Conservation (phyloP, 2,797 vertebrate species). For the Mionectes olivaceus region DNA sequence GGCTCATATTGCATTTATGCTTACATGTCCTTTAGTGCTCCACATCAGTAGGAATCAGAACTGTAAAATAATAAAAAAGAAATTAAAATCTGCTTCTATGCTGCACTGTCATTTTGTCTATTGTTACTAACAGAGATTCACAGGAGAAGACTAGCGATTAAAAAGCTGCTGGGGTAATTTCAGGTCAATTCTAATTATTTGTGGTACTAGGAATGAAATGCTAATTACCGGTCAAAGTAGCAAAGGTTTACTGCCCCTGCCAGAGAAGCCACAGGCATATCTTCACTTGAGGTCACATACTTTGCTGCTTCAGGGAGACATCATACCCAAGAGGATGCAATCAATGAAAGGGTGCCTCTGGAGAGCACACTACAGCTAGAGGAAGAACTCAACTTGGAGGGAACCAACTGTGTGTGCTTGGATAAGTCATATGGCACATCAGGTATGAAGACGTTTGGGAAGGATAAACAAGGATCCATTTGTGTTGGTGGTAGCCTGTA, state of each 20-base stretch:
- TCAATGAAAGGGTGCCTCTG: slow-evolving; percentile 1
- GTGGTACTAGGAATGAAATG: neutral
- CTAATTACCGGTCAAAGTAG: neutral
- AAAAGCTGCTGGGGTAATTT: neutral
- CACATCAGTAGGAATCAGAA: neutral
- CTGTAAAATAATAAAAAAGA: neutral
- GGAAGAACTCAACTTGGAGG: neutral
- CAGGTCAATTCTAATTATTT: neutral
- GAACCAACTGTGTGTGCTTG: neutral
- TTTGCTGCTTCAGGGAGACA: neutral
- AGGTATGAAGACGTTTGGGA: neutral
- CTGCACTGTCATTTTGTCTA: neutral
- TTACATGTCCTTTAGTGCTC: neutral
- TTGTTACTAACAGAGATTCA: neutral
- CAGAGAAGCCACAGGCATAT: neutral
- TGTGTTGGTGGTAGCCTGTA: neutral
- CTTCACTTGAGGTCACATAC: neutral
- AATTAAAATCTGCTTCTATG: neutral
- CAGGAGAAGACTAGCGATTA: neutral
- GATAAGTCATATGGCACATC: neutral
- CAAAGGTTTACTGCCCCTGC: neutral
- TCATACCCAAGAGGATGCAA: neutral
- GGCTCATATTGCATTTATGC: neutral
- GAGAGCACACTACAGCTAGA: neutral
- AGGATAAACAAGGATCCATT: neutral